Evolutionary conservation across 2,113 vertebrate genomes (phyloP).

Genomic region (Eidolon helvum): DNA sequence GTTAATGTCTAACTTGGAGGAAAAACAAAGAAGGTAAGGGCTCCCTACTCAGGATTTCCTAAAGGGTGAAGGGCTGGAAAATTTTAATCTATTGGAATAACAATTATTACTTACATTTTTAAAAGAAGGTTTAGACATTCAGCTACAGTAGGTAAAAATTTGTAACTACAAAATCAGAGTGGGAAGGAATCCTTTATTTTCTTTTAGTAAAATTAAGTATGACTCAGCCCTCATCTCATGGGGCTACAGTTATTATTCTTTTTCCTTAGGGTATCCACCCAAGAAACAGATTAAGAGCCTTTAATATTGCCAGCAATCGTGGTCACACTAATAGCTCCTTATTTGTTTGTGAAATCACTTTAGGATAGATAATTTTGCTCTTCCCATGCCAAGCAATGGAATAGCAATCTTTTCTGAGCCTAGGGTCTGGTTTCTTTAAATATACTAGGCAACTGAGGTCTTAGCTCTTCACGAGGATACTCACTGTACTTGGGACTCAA

Average conservation of each 20-base stretch:
- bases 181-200: not conserved
- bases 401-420: constrained; percentile 1
- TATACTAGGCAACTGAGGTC: not conserved
- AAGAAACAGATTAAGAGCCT: not conserved
- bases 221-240: not conserved
- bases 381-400: not conserved
- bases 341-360: constrained; percentile 14
- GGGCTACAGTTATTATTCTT: not conserved
- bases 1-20: constrained; percentile 75
- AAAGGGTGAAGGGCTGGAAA: not conserved
- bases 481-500: not conserved
- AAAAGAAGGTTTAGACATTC: not conserved
- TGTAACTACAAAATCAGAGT: not conserved
- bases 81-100: not conserved
- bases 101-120: constrained; percentile 5
- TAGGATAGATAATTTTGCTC: not conserved
- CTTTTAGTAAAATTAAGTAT: constrained; percentile 36
- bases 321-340: not conserved
- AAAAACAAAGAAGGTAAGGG: constrained; percentile 75
- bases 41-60: not conserved
- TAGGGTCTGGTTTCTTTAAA: not conserved
- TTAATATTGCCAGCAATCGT: not conserved
- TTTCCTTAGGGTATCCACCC: not conserved
- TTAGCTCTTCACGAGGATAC: not conserved
- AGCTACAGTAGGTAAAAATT: not conserved